A percentile compares a stretch with the other conserved stretches of the same genome.
Conservation (phyloP, 1,140 invertebrate species). For the Antheraea pernyi region DNA sequence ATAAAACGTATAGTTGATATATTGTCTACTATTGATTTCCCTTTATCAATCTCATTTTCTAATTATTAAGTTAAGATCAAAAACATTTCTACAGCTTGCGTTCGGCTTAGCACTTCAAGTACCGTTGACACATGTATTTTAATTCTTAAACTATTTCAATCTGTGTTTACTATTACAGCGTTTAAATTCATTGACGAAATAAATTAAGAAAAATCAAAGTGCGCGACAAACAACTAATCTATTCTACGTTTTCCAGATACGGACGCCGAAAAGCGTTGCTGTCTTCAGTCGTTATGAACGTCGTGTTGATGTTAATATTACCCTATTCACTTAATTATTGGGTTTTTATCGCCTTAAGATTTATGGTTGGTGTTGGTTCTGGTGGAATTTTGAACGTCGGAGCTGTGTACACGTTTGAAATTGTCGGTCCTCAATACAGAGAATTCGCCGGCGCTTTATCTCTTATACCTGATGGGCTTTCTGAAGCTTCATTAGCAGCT, state of each 20-base stretch:
- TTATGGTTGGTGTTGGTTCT: slow-evolving; percentile 38
- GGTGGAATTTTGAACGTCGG: slow-evolving; percentile 40
- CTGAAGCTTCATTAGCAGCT: slow-evolving; percentile 31
- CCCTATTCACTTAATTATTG: slow-evolving; percentile 40
- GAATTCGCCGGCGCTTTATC: slow-evolving; percentile 33
- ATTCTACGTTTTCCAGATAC: background rate
- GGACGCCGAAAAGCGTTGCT: slow-evolving; percentile 19
- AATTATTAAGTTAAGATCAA: too few species aligned
- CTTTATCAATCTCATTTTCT: too few species aligned
- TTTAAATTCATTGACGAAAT: too few species aligned
- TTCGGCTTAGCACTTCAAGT: too few species aligned
- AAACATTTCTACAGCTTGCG: too few species aligned
- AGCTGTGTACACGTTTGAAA: slow-evolving; percentile 40
- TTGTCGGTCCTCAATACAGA: slow-evolving; percentile 40
- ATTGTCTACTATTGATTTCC: too few species aligned
- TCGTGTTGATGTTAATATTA: slow-evolving; percentile 38
- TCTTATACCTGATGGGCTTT: slow-evolving; percentile 39
- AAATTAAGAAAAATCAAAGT: too few species aligned
- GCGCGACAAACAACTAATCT: too few species aligned
- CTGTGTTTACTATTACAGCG: too few species aligned
- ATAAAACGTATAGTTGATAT: too few species aligned
- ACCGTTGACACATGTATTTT: too few species aligned
- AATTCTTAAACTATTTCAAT: too few species aligned
- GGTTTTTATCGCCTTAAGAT: slow-evolving; percentile 38
- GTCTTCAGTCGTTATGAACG: slow-evolving; percentile 29